Evolutionary conservation across 2,888 invertebrate species (phyloP).

Genomic region (Ochlodes sylvanus): DNA sequence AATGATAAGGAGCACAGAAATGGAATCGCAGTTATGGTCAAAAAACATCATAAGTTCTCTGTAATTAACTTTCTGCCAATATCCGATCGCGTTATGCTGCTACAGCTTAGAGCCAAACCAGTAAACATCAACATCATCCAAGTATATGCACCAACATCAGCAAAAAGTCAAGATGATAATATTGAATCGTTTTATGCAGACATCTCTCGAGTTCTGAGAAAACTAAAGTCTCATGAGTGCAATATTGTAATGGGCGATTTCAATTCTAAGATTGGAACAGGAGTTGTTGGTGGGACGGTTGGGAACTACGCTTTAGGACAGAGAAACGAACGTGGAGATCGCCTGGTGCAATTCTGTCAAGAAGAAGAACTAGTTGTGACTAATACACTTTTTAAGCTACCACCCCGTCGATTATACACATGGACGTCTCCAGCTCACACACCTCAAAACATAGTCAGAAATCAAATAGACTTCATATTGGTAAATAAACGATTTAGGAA

Average conservation of each 20-base stretch:
- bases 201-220: not conserved
- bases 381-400: too few species aligned
- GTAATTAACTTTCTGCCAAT: too few species aligned
- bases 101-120: too few species aligned
- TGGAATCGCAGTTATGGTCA: too few species aligned
- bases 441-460: not conserved
- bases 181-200: not conserved
- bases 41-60: too few species aligned
- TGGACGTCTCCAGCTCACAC: not conserved
- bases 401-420: not conserved
- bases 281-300: not conserved
- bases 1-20: too few species aligned
- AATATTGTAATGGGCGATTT: slow-evolving; percentile 15
- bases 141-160: not conserved
- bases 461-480: slow-evolving; percentile 20
- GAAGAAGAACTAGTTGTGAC: not conserved
- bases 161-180: not conserved
- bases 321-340: slow-evolving; percentile 9
- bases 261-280: slow-evolving; percentile 13
- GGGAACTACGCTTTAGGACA: slow-evolving; percentile 6
- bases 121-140: too few species aligned
- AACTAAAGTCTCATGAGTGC: not conserved
- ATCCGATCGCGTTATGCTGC: too few species aligned
- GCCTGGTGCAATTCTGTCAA: slow-evolving; percentile 10
- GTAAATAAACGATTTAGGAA: slow-evolving; percentile 13